A percentile compares a stretch with the other conserved stretches of the same genome.
Conservation (phyloP, 1,140 invertebrate genomes). For the Palaemon carinicauda region DNA sequence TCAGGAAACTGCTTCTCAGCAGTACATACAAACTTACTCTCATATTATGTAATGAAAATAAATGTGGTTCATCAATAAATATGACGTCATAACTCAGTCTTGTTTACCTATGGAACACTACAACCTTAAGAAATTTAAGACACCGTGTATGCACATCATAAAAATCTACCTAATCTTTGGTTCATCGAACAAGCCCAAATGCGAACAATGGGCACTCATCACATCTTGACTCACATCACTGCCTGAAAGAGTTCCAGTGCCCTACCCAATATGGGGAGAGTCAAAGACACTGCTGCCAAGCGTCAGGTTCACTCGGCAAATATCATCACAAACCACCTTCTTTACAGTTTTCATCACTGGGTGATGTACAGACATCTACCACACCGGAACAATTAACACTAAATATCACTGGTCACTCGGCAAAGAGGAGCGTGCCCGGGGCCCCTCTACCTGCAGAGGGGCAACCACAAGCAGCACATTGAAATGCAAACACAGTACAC, state of each 20-base stretch:
- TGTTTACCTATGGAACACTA: constrained; percentile 52
- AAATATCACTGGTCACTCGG: constrained; percentile 46
- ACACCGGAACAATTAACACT: constrained; percentile 42
- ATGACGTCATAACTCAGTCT: constrained; percentile 17
- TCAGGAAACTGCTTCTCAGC: constrained; percentile 36
- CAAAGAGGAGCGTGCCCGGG: constrained; percentile 3
- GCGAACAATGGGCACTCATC: constrained; percentile 30
- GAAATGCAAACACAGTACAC: constrained; percentile 45
- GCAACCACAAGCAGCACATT: not conserved
- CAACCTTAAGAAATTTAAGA: constrained; percentile 56
- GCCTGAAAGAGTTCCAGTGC: constrained; percentile 31
- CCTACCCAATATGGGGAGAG: constrained; percentile 10
- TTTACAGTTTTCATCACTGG: constrained; percentile 34
- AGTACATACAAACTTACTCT: constrained; percentile 54
- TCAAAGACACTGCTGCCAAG: constrained; percentile 28
- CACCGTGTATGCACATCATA: constrained; percentile 53
- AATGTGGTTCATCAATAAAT: constrained; percentile 57
- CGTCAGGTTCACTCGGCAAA: constrained; percentile 26
- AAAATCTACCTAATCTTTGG: constrained; percentile 56
- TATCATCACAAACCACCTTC: constrained; percentile 29
- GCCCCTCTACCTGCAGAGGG: not conserved
- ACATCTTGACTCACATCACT: constrained; percentile 39
- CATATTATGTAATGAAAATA: constrained; percentile 56
- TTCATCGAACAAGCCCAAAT: constrained; percentile 43
- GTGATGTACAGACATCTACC: constrained; percentile 27